Evolutionary conservation across 1,140 invertebrate species (phyloP), one percentile per base, ranked within the genome.

Genomic region (Chelonus insularis): DNA sequence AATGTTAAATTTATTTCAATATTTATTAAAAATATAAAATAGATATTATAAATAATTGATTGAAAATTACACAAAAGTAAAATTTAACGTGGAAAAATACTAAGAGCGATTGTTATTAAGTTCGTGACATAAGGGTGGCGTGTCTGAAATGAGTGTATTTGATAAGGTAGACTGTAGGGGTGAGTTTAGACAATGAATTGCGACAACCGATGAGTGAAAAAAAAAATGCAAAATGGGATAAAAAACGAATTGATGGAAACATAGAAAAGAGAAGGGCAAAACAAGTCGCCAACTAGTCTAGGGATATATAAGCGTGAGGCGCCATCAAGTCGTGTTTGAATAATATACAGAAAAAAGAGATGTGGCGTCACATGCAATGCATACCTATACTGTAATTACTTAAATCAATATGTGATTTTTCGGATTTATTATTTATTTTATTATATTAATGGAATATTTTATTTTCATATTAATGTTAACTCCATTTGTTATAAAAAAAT

Each of bases 271-370:
- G 37, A 34, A 43, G 20, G 37, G 25, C 45, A 64, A 60, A 70
- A 62, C 60, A 23, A 50, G 67, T 66, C 67, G 72, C 67, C 73
- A 36, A 6, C 34, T 21, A 65, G 73, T 73, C 71, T 72, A 48
- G 51, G n/a, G n/a, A 29, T 36, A 41, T 34, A 51, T 50, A 60
- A 52, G 67, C 70, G 71, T 73, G 71, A 70, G 70, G 70, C 71
- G 73, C 73, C 72, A 59, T 41, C 20, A 61, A 68, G 71, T 73
- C 59, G 58, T 37, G 37, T 37, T 36, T 32, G 9, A 14, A 41
- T 56, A 25, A 59, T 56, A 52, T 60, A 65, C 52, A 60, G 51
- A 61, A 66, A 66, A 23, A 25, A 48, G 36, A 9, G 18, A 51
- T 18, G 20, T 43, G 51, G 51, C 52, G 50, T 32, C 52, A 55